Evolutionary conservation across 2,797 vertebrate genomes (phyloP), one percentile per base, ranked within the genome.

Genomic region (Clarias fuscus): DNA sequence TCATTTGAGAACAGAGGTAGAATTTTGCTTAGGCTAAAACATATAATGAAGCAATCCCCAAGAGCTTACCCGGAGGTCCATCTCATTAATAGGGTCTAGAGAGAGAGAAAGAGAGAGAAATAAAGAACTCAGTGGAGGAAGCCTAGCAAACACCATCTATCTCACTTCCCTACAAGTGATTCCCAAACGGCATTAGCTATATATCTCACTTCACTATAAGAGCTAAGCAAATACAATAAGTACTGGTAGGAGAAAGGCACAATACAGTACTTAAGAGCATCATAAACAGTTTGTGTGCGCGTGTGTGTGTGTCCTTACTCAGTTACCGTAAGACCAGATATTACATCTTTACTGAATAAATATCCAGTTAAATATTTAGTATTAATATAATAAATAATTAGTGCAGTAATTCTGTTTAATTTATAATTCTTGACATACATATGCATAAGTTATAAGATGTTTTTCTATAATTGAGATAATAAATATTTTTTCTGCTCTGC

Each of bases 91-190:
- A 81, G n/a, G 2, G 80, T 68, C 27, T 40, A 65, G 59, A 82
- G 71, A 61, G 37, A 80, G 37, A 80, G 71, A 65, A 61, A 22
- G 37, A 43, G 5, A 43, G 37, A 80, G 79, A 81, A 27, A 67
- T 17, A 73, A 75, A 82, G 72, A 89, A 43, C 87, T 93, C 85
- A 86, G 83, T 67, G 92, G 64, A 82, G 43, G n/a, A 17, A 82
- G 64, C 90, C 93, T 61, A 65, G 91, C 91, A 95, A 95, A 94
- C 87, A 92, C 88, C 82, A 92, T 92, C 85, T 67, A 73, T 83
- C 88, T 86, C 87, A 90, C 88, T 87, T n/a, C 18, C 24, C 75
- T 70, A 43, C 79, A 84, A 84, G 82, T 77, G 56, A 56, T 87
- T 80, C 64, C 59, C 67, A 86, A 82, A 75, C 76, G 75, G 40